These are phyloP conservation scores for Penaeus japonicus DNA, from an alignment of 1,140 invertebrate genomes.

Conservation along the genomic window DNA sequence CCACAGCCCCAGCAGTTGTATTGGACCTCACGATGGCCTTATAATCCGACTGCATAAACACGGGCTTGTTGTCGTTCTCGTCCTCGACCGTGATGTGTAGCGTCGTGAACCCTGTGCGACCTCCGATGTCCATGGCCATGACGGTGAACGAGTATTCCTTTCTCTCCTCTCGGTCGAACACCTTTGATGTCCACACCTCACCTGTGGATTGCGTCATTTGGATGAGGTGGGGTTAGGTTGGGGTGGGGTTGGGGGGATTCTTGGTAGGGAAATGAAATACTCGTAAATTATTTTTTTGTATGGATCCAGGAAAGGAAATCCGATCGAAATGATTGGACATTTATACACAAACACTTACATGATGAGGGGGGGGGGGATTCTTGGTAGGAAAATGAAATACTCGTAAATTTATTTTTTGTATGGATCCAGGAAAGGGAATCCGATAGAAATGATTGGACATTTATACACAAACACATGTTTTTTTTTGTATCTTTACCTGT, in stretches of 20 bases:
- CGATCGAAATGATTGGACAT: slow-evolving; percentile 23
- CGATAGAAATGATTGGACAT: slow-evolving; percentile 25
- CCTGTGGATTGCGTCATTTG: slow-evolving; percentile 68
- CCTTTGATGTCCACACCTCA: slow-evolving; percentile 77
- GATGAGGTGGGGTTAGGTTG: too few relatives aligned
- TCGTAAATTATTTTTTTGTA: too few relatives aligned
- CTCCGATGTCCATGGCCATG: slow-evolving; percentile 86
- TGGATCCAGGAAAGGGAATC: too few relatives aligned
- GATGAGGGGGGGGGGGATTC: too few relatives aligned
- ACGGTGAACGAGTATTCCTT: slow-evolving; percentile 81
- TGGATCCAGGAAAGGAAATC: too few relatives aligned
- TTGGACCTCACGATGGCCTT: slow-evolving; percentile 79
- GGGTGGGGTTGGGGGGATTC: too few relatives aligned
- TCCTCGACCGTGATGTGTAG: slow-evolving; percentile 82
- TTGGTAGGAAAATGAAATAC: too few relatives aligned
- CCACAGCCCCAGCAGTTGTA: slow-evolving; percentile 77
- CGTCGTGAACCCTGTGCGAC: slow-evolving; percentile 79
- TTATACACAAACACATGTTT: not conserved
- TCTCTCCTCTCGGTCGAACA: slow-evolving; percentile 80
- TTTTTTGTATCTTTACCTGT: slow-evolving; percentile 68
- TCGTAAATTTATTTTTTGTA: too few relatives aligned
- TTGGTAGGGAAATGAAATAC: too few relatives aligned
- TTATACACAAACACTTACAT: too few relatives aligned
- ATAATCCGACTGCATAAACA: slow-evolving; percentile 82
- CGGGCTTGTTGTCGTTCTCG: slow-evolving; percentile 87